Evolutionary conservation across 2,888 invertebrate genomes (phyloP).

Genomic region (Drosophila sordidapex): DNA sequence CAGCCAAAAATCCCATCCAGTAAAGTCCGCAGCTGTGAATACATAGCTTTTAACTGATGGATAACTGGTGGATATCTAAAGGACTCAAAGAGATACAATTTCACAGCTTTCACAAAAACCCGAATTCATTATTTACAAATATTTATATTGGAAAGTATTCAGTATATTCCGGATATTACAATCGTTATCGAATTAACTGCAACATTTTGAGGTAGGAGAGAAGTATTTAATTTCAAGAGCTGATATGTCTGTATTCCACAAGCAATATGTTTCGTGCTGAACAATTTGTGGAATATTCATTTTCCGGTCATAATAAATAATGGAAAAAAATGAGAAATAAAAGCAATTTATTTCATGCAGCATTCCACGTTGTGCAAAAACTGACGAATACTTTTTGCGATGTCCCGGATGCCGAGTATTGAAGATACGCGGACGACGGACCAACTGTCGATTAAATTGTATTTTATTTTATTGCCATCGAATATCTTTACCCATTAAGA

Average conservation of each 20-base stretch:
- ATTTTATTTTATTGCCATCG: neutral
- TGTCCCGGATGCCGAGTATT: neutral
- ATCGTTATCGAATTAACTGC: neutral
- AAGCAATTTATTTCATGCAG: neutral
- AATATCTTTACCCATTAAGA: neutral
- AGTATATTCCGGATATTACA: neutral
- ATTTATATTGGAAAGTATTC: too few species aligned
- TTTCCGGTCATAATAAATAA: conserved; percentile 53
- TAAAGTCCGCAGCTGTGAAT: neutral
- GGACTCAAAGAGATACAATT: neutral
- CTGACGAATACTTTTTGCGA: neutral
- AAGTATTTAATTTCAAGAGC: neutral
- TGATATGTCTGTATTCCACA: neutral
- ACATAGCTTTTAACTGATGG: neutral
- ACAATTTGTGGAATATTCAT: conserved; percentile 40
- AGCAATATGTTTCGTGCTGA: neutral
- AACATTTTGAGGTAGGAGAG: neutral
- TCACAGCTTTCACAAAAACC: neutral
- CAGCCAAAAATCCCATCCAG: neutral
- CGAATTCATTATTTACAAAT: neutral
- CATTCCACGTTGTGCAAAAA: neutral
- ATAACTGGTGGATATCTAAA: neutral
- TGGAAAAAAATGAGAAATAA: conserved; percentile 21
- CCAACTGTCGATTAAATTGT: neutral
- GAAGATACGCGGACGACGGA: neutral